A percentile compares a stretch with the other conserved stretches of the same genome.
Conservation (phyloP, 2,113 vertebrate genomes). For the Erythrolamprus reginae region DNA sequence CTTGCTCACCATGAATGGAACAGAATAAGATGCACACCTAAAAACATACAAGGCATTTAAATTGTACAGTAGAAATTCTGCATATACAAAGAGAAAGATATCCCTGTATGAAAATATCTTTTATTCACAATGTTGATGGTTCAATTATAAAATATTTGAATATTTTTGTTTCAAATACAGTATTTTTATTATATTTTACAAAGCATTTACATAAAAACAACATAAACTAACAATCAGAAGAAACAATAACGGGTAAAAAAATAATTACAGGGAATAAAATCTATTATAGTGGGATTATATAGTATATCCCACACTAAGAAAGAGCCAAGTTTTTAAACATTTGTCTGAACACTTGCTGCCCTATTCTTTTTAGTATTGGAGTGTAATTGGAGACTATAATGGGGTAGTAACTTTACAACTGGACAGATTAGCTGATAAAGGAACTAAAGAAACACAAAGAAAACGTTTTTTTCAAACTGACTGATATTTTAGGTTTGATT, state of each 20-base stretch:
- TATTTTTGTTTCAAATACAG: neutral
- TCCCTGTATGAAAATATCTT: neutral
- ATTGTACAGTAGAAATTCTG: neutral
- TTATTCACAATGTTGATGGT: neutral
- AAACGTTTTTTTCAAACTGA: neutral
- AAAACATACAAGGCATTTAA: neutral
- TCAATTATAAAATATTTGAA: neutral
- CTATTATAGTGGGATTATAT: neutral
- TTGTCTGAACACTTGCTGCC: neutral
- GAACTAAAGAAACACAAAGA: neutral
- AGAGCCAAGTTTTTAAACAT: neutral
- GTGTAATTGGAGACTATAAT: neutral
- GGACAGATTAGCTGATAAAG: neutral
- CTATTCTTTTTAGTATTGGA: neutral
- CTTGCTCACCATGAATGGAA: neutral
- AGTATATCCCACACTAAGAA: neutral
- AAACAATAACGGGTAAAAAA: neutral
- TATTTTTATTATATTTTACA: neutral
- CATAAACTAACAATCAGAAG: neutral
- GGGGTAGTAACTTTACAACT: neutral
- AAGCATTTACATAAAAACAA: neutral
- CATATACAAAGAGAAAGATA: neutral
- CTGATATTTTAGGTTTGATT: neutral
- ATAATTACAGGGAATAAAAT: neutral
- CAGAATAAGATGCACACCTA: neutral